phyloP scores from a whole-genome alignment of 2,888 invertebrate genomes.

The Urechis unicinctus region DNA sequence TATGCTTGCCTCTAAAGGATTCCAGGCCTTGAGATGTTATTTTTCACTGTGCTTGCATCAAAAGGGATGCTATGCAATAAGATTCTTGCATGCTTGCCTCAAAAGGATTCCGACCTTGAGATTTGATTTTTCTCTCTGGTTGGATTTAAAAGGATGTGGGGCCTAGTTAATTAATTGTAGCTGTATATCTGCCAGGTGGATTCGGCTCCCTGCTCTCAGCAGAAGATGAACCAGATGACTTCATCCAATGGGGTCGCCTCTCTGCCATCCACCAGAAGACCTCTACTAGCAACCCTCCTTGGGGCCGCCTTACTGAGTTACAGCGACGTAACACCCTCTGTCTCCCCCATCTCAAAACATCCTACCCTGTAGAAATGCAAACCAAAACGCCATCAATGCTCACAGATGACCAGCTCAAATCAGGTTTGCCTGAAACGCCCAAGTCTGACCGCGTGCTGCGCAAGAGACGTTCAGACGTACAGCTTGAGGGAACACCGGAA shows the following conservation, averaged over 20 bases:
- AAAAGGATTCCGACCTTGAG: too few relatives aligned
- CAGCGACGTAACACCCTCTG: slow-evolving; percentile 49
- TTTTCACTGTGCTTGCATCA: too few relatives aligned
- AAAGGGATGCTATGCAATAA: too few relatives aligned
- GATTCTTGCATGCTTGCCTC: too few relatives aligned
- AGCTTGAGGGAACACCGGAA: background rate
- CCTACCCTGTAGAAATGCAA: slow-evolving; percentile 49
- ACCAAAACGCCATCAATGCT: background rate
- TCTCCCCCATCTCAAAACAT: slow-evolving; percentile 46
- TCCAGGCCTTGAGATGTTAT: too few relatives aligned
- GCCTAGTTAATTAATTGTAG: background rate
- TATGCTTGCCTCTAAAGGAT: too few relatives aligned
- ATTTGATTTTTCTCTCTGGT: background rate
- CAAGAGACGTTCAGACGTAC: background rate
- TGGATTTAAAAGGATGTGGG: background rate
- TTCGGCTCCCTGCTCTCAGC: slow-evolving; percentile 29
- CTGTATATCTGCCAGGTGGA: background rate
- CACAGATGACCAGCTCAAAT: slow-evolving; percentile 4
- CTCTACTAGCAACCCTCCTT: slow-evolving; percentile 19
- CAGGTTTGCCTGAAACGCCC: background rate
- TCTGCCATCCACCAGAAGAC: slow-evolving; percentile 11
- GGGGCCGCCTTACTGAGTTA: slow-evolving; percentile 43
- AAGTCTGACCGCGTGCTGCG: background rate
- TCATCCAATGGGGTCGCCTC: slow-evolving; percentile 8
- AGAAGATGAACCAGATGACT: slow-evolving; percentile 37